These are phyloP conservation scores for Pipistrellus pygmaeus DNA, from an alignment of 2,797 vertebrate genomes.

Conservation along the genomic window DNA sequence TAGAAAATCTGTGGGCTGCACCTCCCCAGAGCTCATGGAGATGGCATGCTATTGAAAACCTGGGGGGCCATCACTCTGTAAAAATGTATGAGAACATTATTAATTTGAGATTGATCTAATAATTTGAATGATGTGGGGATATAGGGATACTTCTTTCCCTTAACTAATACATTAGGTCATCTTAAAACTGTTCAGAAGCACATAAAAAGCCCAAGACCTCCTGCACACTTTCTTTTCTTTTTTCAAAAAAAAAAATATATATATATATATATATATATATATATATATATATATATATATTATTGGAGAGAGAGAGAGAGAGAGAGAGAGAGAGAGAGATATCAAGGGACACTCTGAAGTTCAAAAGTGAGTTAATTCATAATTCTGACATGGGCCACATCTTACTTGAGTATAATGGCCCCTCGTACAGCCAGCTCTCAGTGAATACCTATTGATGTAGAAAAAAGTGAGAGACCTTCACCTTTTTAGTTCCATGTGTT, in stretches of 20 bases:
- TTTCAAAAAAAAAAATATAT: too few species aligned
- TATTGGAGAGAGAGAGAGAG: too few species aligned
- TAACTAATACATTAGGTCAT: background rate
- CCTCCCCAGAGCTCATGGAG: too few species aligned
- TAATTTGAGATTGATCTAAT: background rate
- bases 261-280: too few species aligned
- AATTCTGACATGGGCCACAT: background rate
- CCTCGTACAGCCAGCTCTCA: background rate
- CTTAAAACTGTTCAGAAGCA: background rate
- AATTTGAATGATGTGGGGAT: background rate
- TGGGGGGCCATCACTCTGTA: background rate
- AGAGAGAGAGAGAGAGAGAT: too few species aligned
- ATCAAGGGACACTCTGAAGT: background rate
- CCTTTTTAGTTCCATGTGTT: background rate
- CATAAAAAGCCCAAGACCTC: background rate
- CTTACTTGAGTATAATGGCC: background rate
- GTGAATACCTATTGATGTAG: background rate
- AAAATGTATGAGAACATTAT: background rate
- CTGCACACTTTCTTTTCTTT: background rate
- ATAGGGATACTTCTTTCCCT: background rate
- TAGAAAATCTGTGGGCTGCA: fast-evolving
- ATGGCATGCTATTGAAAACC: background rate
- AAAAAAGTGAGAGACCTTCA: background rate
- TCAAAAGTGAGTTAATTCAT: background rate
- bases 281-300: too few species aligned